Percentiles rank a stretch among this genome's conserved stretches.
These are phyloP conservation scores for Coreius guichenoti DNA, from an alignment of 2,797 vertebrate species.

Conservation along the genomic window DNA sequence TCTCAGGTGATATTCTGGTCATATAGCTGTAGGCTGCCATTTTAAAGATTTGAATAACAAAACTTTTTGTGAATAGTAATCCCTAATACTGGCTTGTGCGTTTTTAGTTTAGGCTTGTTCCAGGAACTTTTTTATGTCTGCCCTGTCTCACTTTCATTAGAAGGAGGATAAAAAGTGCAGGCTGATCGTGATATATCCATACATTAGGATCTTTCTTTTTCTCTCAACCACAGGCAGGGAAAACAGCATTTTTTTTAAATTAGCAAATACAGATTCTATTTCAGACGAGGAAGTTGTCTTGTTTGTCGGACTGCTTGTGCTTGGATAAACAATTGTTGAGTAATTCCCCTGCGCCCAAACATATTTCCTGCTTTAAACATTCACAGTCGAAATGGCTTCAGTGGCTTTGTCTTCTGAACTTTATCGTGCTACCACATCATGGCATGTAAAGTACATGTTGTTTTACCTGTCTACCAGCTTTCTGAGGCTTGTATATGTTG, in stretches of 20 bases:
- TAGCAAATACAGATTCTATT: neutral
- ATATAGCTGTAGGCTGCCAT: conserved; percentile 24
- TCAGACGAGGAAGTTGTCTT: neutral
- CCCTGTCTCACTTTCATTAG: neutral
- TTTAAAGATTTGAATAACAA: conserved; percentile 67
- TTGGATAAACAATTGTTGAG: neutral
- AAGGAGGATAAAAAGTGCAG: conserved; percentile 1
- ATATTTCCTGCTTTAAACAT: conserved; percentile 25
- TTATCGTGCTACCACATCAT: neutral
- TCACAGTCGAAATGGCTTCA: neutral
- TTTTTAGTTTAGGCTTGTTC: conserved; percentile 42
- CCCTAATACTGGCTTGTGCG: neutral
- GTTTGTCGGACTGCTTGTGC: neutral
- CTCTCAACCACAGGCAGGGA: neutral
- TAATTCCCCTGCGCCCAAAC: neutral
- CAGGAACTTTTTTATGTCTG: conserved; percentile 47
- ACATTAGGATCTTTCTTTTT: neutral
- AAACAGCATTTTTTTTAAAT: neutral
- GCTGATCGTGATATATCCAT: conserved; percentile 23
- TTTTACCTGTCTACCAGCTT: neutral
- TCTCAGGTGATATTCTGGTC: neutral
- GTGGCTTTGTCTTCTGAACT: neutral
- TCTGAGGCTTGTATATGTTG: neutral
- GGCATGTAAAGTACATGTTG: neutral
- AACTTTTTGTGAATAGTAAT: conserved; percentile 40